Evolutionary conservation across 2,888 invertebrate species (phyloP), one percentile per base, ranked within the genome.

Genomic region (Tetranychus truncatus): DNA sequence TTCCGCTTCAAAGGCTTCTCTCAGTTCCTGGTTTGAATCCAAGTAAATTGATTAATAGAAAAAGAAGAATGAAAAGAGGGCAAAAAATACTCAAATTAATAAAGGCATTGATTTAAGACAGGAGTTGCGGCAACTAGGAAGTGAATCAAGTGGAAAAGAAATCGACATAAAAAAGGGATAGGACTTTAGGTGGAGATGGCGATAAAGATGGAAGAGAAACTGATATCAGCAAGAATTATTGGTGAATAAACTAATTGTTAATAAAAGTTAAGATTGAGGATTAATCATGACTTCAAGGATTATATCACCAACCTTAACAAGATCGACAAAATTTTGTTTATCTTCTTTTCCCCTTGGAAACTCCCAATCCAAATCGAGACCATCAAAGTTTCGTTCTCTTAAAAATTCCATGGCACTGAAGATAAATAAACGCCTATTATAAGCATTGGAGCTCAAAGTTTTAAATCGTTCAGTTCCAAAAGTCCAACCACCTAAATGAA

Each of bases 381-480:
- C 80, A 74, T 80, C 80, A 71, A 80, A 79, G 21, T 79, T 78
- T 80, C 92, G 87, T 80, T 91, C 89, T 73, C 94, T 86, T 78
- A 95, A 85, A 86, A 91, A 95, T 0, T 91, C 92, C 81, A 94
- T 92, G 44, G 93, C 90, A 69, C 92, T 92, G 85, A 92, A 93
- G 83, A 95, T 92, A 85, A 94, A 95, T 0, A 92, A 92, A 84
- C 93, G 93, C 1, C 94, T 86, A 0, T 92, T 88, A 83, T 93
- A 94, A 73, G 93, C 86, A 6, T 89, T 89, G 1, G 89, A 87
- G 0, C 92, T 88, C 90, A 94, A 89, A 78, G 93, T 92, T 84
- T 94, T 94, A 86, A 95, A 95, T 83, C 93, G 92, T 83, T 93
- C 92, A 0, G 95, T 96, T 67, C 95, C 95, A 82, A 95, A 95